phyloP scores from a whole-genome alignment of 2,888 invertebrate genomes.

The Xanthorhoe designata region DNA sequence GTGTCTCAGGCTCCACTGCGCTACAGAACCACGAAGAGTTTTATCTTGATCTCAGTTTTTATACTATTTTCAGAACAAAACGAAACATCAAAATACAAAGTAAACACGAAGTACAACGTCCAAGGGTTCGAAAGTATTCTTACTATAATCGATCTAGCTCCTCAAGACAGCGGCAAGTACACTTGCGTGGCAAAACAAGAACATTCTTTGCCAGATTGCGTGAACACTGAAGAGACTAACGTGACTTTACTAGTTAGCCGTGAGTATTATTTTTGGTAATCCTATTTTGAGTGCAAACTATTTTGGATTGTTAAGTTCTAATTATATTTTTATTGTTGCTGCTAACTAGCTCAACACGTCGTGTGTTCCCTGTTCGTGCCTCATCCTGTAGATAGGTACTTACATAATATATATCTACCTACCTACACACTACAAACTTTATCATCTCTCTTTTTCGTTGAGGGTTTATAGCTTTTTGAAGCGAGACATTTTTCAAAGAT shows the following conservation, averaged over 20 bases:
- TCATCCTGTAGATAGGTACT: no score
- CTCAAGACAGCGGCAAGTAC: conserved; percentile 67
- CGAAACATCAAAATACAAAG: conserved; percentile 65
- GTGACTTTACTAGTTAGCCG: conserved; percentile 69
- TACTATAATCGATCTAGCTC: conserved; percentile 62
- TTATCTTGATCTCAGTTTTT: background rate
- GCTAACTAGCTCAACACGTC: no score
- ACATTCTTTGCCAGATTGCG: conserved; percentile 53
- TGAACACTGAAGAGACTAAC: conserved; percentile 50
- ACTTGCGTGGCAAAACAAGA: conserved; percentile 64
- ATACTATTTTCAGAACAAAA: conserved; percentile 19
- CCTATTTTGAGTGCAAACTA: no score
- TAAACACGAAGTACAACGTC: conserved; percentile 68
- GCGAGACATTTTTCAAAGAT: no score
- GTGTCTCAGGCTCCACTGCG: background rate
- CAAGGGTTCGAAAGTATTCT: conserved; percentile 70
- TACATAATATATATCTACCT: no score
- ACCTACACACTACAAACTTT: no score
- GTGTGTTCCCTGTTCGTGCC: no score
- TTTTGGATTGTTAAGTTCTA: no score
- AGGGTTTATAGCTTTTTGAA: no score
- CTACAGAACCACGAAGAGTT: background rate
- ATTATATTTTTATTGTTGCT: no score
- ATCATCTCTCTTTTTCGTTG: no score
- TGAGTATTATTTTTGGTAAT: conserved; percentile 52